A percentile compares a stretch with the other conserved stretches of the same genome.
phyloP scores from a whole-genome alignment of 2,888 invertebrate genomes.

The Synanthedon andrenaeformis region DNA sequence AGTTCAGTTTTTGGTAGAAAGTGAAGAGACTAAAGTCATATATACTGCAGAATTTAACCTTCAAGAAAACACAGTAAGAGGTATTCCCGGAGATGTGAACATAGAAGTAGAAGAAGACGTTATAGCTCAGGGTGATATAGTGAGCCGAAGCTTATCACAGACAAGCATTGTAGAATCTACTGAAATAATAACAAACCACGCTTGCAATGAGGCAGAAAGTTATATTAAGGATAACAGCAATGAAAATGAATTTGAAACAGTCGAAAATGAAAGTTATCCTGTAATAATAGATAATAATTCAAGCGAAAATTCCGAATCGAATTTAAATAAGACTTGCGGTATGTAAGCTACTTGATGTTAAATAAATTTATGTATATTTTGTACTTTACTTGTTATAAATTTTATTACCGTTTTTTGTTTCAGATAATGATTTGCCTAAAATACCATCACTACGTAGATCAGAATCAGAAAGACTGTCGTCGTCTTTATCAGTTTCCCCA shows the following conservation, averaged over 20 bases:
- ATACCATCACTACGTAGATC: slow-evolving; percentile 54
- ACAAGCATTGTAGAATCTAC: slow-evolving; percentile 19
- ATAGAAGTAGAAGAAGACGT: slow-evolving; percentile 38
- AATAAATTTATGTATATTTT: no score
- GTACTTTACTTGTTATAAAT: no score
- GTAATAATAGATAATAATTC: slow-evolving; percentile 9
- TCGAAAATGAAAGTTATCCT: slow-evolving; percentile 18
- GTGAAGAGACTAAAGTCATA: slow-evolving; percentile 64
- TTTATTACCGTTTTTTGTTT: slow-evolving; percentile 14
- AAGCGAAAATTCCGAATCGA: slow-evolving; percentile 2
- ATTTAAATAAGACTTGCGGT: neutral
- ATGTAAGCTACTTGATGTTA: neutral
- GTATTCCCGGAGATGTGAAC: slow-evolving; percentile 19
- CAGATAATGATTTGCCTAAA: slow-evolving; percentile 57
- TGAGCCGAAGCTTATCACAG: slow-evolving; percentile 39
- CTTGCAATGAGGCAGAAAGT: neutral
- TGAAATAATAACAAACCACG: slow-evolving; percentile 26
- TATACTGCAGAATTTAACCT: slow-evolving; percentile 62
- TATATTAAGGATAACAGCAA: neutral
- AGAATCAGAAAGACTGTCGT: slow-evolving; percentile 55
- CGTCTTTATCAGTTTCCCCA: slow-evolving; percentile 52
- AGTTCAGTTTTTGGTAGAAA: slow-evolving; percentile 79
- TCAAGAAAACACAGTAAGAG: slow-evolving; percentile 34
- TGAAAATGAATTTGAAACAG: slow-evolving; percentile 15
- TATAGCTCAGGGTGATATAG: slow-evolving; percentile 47